phyloP scores from a whole-genome alignment of 2,113 vertebrate species.

The Trichechus manatus region DNA sequence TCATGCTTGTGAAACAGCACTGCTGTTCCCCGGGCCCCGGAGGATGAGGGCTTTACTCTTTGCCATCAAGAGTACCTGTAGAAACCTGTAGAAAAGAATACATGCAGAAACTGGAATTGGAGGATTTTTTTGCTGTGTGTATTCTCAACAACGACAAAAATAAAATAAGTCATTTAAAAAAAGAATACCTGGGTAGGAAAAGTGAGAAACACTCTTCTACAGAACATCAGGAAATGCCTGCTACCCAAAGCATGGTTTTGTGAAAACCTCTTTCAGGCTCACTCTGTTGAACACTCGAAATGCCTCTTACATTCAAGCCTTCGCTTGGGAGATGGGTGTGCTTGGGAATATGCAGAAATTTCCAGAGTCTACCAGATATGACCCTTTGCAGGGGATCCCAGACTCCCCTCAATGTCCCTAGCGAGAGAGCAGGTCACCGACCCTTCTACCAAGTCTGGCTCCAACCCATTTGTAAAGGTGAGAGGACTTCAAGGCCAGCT shows the following conservation, averaged over 20 bases:
- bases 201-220: accelerated
- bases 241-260: accelerated
- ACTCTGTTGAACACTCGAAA: not conserved
- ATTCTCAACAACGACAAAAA: not conserved
- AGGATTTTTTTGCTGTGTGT: not conserved
- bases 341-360: not conserved
- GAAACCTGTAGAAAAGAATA: not conserved
- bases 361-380: not conserved
- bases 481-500: no score
- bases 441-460: not conserved
- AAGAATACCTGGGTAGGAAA: not conserved
- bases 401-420: not conserved
- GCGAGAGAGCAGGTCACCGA: not conserved
- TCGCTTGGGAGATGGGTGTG: no score
- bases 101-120: not conserved
- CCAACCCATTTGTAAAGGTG: not conserved
- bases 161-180: not conserved
- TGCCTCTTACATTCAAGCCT: no score
- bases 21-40: not conserved
- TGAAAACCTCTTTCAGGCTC: not conserved
- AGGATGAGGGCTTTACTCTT: not conserved
- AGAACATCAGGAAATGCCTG: not conserved
- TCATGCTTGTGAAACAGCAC: not conserved
- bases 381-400: accelerated
- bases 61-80: not conserved